A percentile compares a stretch with the other conserved stretches of the same genome.
Conservation (phyloP, 2,888 invertebrate species). For the Fragum fragum region DNA sequence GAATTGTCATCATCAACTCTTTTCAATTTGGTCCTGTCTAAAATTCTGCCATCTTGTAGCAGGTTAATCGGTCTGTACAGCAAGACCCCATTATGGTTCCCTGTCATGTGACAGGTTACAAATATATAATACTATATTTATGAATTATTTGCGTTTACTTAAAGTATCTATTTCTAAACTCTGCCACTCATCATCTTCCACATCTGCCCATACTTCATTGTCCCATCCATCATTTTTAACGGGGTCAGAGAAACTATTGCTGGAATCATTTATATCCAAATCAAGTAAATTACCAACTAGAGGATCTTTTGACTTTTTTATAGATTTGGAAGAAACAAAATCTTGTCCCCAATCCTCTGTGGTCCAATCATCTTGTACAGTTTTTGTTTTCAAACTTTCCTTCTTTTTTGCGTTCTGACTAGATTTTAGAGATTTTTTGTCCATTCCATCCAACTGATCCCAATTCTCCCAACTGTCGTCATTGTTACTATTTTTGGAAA, state of each 20-base stretch:
- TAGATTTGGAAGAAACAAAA: conserved; percentile 64
- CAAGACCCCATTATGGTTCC: too few relatives aligned
- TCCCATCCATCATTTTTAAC: conserved; percentile 78
- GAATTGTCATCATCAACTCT: too few relatives aligned
- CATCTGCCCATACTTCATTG: conserved; percentile 84
- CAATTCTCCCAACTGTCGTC: conserved; percentile 76
- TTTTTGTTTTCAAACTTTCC: conserved; percentile 64
- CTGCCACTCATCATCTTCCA: conserved; percentile 83
- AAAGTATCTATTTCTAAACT: conserved; percentile 76
- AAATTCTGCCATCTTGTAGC: too few relatives aligned
- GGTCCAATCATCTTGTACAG: conserved; percentile 73
- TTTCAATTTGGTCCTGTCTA: too few relatives aligned
- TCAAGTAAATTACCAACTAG: conserved; percentile 82
- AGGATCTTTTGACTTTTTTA: conserved; percentile 78
- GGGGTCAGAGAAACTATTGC: conserved; percentile 56
- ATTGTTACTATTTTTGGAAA: conserved; percentile 64
- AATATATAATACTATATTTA: neutral
- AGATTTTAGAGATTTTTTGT: conserved; percentile 70
- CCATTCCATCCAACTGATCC: conserved; percentile 68
- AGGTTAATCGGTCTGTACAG: too few relatives aligned
- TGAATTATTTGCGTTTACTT: conserved; percentile 66
- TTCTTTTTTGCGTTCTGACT: conserved; percentile 71
- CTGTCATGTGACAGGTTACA: too few relatives aligned
- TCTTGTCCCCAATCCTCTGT: conserved; percentile 78
- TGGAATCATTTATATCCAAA: conserved; percentile 74